Conservation (phyloP, 2,113 vertebrate genomes). For the Vireo altiloquus region DNA sequence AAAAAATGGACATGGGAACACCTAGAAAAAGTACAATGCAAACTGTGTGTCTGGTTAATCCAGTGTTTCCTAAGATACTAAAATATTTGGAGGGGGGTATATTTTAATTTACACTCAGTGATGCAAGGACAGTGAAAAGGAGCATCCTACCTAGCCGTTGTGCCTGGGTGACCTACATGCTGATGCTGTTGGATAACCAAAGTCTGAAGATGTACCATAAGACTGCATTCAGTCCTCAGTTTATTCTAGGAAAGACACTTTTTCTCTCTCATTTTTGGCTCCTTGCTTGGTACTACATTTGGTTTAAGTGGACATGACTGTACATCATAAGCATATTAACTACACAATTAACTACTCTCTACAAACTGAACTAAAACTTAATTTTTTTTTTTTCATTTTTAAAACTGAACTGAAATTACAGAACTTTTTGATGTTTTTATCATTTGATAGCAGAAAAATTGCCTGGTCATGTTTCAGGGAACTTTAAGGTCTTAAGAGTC, state of each 20-base stretch:
- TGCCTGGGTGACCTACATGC: neutral
- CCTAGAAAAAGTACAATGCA: neutral
- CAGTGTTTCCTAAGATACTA: neutral
- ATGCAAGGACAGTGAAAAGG: neutral
- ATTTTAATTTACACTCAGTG: neutral
- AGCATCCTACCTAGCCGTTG: neutral
- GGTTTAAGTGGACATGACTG: neutral
- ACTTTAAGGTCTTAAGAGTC: neutral
- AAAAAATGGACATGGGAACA: neutral
- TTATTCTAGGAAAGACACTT: neutral
- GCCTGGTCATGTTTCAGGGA: neutral
- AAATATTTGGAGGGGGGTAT: neutral
- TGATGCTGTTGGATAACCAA: neutral
- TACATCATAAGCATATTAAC: neutral
- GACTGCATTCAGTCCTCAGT: neutral
- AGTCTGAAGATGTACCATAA: neutral
- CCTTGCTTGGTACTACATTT: neutral
- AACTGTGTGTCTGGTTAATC: neutral
- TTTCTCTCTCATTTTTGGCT: neutral
- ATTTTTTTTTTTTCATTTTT: too few species aligned
- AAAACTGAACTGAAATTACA: neutral
- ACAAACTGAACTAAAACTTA: too few species aligned
- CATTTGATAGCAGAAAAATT: neutral
- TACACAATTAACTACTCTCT: neutral
- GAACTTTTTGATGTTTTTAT: neutral